Evolutionary conservation across 30 jellyfish, hydroid and myxozoan species (phyloP).

Genomic region (Chironex yamaguchii): DNA sequence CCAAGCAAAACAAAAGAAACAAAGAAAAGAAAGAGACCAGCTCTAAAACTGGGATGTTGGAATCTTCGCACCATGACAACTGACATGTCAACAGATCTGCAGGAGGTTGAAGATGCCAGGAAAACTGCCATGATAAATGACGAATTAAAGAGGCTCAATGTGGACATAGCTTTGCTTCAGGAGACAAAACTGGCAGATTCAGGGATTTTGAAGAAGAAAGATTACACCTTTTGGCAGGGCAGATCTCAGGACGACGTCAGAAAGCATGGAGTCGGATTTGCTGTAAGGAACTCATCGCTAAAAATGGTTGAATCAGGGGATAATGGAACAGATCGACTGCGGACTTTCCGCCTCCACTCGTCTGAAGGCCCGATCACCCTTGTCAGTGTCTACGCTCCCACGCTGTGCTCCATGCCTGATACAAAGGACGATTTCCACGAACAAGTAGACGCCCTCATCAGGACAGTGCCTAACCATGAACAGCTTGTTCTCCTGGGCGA

Average conservation of each 20-base stretch:
- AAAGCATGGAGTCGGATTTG: neutral
- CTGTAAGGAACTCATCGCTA: constrained; percentile 7
- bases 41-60: too few relatives aligned
- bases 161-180: neutral
- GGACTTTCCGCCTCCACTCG: too few relatives aligned
- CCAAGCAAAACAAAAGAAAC: too few relatives aligned
- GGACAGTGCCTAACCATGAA: constrained; percentile 18
- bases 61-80: too few relatives aligned
- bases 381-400: constrained; percentile 43
- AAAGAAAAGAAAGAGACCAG: too few relatives aligned
- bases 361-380: constrained; percentile 18
- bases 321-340: too few relatives aligned
- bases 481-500: constrained; percentile 37
- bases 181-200: neutral
- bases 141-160: neutral
- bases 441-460: too few relatives aligned
- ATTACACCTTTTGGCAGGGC: neutral
- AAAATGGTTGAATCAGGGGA: too few relatives aligned
- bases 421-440: too few relatives aligned
- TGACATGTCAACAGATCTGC: too few relatives aligned
- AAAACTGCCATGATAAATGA: neutral
- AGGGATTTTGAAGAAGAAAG: neutral
- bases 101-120: neutral
- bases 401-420: too few relatives aligned
- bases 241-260: too few relatives aligned